Base-by-base conservation (phyloP, 2,797 vertebrate species). In the Cichlasoma orientale region DNA sequence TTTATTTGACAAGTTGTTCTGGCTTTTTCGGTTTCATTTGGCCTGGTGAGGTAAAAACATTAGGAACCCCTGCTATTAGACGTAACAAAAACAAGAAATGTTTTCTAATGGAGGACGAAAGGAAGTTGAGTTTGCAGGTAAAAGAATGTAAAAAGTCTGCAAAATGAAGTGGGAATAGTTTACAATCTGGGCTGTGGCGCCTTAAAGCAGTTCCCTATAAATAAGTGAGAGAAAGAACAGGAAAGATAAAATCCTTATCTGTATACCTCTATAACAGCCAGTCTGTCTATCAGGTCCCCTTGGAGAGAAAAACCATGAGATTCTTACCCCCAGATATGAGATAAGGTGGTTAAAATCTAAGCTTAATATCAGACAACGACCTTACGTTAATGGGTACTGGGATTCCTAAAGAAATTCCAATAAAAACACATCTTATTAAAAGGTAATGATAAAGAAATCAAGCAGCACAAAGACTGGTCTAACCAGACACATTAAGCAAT, bases 201-300 rank as follows among this genome's bases (percentile, higher is more conserved):
- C 36, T 69, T 3, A 47, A 19, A 76, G 54, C 4, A 58, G 50
- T 75, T 84, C 58, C 73, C 2, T 54, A 41, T 1, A 53, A 18
- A n/a, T 54, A 55, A 13, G 44, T 11, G 75, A 77, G 21, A 38
- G 31, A 73, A 66, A 6, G 8, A 74, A 14, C 33, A 23, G 3
- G 4, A 33, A 38, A 57, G 81, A 88, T 80, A 76, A 84, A 80
- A 84, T 90, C 59, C 73, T 31, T 55, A 82, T 80, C 77, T 1
- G 59, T 56, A 38, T 5, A 21, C 18, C 8, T 29, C 27, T 23
- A 6, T 7, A 9, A 12, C 41, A 29, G 52, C 18, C 77, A 27
- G 56, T 38, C 69, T n/a, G 78, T 79, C 69, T 83, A 23, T 80
- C 54, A 27, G 66, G 10, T 33, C 58, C 7, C 84, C 75, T 87